Percentiles rank a stretch among this genome's conserved stretches.
phyloP scores from a whole-genome alignment of 2,797 vertebrate species.

The Sciurus vulgaris region DNA sequence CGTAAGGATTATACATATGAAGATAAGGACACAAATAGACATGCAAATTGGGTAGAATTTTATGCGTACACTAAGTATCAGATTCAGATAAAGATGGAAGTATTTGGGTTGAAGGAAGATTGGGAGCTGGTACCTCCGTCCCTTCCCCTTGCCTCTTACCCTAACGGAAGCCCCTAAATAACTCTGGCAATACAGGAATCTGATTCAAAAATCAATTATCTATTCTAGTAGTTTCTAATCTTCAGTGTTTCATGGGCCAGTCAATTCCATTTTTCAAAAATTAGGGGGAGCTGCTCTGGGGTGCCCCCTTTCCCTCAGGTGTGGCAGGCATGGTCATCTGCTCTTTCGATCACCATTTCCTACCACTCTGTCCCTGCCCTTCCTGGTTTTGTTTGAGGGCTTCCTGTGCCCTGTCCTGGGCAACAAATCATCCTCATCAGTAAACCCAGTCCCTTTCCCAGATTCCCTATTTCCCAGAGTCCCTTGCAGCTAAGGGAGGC shows the following conservation, averaged over 20 bases:
- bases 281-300: background rate
- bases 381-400: conserved; percentile 27
- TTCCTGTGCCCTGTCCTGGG: background rate
- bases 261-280: conserved; percentile 50
- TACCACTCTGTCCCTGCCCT: background rate
- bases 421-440: background rate
- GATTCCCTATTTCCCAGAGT: conserved; percentile 3
- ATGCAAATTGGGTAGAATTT: background rate
- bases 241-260: background rate
- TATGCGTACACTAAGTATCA: background rate
- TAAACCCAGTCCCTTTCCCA: background rate
- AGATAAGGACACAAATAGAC: background rate
- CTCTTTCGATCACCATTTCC: background rate
- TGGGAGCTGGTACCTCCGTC: background rate
- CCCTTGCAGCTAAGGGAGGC: background rate
- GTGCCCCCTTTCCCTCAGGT: background rate
- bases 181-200: background rate
- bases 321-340: background rate
- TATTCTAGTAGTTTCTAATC: background rate
- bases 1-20: background rate
- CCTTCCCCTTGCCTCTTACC: background rate
- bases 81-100: conserved; percentile 34
- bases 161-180: background rate
- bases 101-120: background rate
- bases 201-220: background rate